Evolutionary conservation across 2,797 vertebrate species (phyloP).

Genomic region (Fringilla coelebs): DNA sequence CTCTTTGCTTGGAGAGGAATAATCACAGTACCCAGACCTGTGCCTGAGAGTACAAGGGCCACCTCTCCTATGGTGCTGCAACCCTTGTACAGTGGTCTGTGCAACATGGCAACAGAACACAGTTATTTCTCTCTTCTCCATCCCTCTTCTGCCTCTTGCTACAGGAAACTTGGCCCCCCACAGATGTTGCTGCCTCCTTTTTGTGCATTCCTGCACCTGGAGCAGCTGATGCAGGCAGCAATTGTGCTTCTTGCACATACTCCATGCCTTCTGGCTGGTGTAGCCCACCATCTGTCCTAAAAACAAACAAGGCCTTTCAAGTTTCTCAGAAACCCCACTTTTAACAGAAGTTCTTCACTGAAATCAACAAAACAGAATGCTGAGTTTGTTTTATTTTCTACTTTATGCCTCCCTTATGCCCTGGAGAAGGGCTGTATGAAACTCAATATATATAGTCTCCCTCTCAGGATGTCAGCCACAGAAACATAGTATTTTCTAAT

Average conservation of each 20-base stretch:
- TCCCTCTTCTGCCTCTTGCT: background rate
- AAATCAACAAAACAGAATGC: background rate
- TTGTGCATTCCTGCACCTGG: background rate
- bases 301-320: background rate
- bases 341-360: background rate
- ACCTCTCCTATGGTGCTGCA: background rate
- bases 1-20: background rate
- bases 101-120: rapidly evolving
- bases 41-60: background rate
- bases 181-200: background rate
- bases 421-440: background rate
- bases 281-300: background rate
- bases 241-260: background rate
- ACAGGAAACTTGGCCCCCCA: background rate
- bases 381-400: background rate
- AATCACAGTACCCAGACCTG: background rate
- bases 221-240: background rate
- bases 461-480: background rate
- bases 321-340: background rate
- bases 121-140: background rate
- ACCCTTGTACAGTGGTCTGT: background rate
- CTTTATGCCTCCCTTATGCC: background rate
- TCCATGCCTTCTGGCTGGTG: background rate
- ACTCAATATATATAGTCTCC: background rate
- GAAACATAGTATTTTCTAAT: background rate